A percentile compares a stretch with the other conserved stretches of the same genome.
phyloP scores from a whole-genome alignment of 2,113 vertebrate species.

The Scalopus aquaticus region DNA sequence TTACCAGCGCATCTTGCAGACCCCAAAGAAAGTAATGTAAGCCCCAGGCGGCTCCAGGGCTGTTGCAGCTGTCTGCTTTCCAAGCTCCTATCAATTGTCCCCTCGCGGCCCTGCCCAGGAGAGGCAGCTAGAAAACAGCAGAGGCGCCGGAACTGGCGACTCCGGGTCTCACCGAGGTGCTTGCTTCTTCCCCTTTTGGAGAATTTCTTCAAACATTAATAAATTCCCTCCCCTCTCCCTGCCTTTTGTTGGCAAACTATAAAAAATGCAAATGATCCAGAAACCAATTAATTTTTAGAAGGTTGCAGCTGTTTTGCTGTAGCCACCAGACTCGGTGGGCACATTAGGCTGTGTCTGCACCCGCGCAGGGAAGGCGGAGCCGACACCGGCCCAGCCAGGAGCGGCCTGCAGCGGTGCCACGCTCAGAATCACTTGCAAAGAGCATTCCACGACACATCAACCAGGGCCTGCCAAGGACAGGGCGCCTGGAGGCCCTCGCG shows the following conservation, averaged over 20 bases:
- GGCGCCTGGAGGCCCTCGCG: slow-evolving; percentile 50
- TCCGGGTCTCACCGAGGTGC: slow-evolving; percentile 47
- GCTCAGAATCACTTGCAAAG: too few relatives aligned
- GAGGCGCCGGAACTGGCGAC: neutral
- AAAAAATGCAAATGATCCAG: slow-evolving; percentile 86
- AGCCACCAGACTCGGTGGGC: slow-evolving; percentile 76
- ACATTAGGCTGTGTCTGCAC: neutral
- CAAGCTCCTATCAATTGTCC: slow-evolving; percentile 72
- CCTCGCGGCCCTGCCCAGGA: slow-evolving; percentile 65
- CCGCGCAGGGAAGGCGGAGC: too few relatives aligned
- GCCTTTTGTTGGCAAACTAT: slow-evolving; percentile 85
- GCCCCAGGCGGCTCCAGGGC: slow-evolving; percentile 76
- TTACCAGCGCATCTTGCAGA: slow-evolving; percentile 82
- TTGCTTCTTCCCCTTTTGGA: slow-evolving; percentile 50
- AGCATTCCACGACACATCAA: slow-evolving; percentile 60
- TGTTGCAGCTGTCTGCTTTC: slow-evolving; percentile 79
- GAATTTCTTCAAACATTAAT: slow-evolving; percentile 75
- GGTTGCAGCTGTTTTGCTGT: slow-evolving; percentile 81
- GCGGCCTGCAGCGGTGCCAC: neutral
- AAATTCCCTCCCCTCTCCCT: slow-evolving; percentile 76
- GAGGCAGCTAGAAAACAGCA: neutral
- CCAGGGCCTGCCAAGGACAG: slow-evolving; percentile 30
- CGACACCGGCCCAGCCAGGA: too few relatives aligned
- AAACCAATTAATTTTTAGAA: slow-evolving; percentile 85
- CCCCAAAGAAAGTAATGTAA: slow-evolving; percentile 70